Base-by-base conservation (phyloP, 2,888 invertebrate genomes). In the Diploptera punctata region DNA sequence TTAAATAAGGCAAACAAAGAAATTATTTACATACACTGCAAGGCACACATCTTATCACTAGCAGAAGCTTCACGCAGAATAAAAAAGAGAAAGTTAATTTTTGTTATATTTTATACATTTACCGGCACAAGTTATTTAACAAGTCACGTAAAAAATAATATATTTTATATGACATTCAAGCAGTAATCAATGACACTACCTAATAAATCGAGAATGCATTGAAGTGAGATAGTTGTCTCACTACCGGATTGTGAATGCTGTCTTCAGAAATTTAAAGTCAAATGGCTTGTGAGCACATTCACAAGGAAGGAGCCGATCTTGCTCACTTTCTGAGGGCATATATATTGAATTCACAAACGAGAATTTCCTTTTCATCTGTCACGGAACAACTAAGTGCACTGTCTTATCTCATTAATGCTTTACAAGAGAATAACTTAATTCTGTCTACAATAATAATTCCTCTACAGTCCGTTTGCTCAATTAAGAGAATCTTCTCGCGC, bases 1-100 rank as follows among this genome's bases (percentile, higher is more conserved):
- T 13, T 24, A 57, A 24, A 26, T 21, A 57, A 57, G 24, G 57
- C 57, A 31, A 21, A 69, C 61, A 79, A 5, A 9, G 38, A 38
- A 38, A 13, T 38, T 38, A 5, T 38, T 13, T 38, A 38, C 38
- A 38, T 38, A 38, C 38, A 38, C 38, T 38, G 5, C 13, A 38
- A 38, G 13, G 38, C 38, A 38, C 38, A 38, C 38, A 38, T 38
- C 38, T 13, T 38, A 13, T 38, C 38, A 5, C 38, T 38, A 13
- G 38, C 38, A 38, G 38, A 5, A 38, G 38, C 38, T 38, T 38
- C 38, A 5, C 13, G 38, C 38, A 38, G 38, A 38, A 38, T 13
- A 9, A 38, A 38, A 38, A 38, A 5, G 5, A 9, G 13, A 13
- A 13, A 38, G 5, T 13, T 9, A 38, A 38, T 9, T 38, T 38